Evolutionary conservation across 2,797 vertebrate species (phyloP), one percentile per base, ranked within the genome.

Genomic region (Ficedula albicollis): DNA sequence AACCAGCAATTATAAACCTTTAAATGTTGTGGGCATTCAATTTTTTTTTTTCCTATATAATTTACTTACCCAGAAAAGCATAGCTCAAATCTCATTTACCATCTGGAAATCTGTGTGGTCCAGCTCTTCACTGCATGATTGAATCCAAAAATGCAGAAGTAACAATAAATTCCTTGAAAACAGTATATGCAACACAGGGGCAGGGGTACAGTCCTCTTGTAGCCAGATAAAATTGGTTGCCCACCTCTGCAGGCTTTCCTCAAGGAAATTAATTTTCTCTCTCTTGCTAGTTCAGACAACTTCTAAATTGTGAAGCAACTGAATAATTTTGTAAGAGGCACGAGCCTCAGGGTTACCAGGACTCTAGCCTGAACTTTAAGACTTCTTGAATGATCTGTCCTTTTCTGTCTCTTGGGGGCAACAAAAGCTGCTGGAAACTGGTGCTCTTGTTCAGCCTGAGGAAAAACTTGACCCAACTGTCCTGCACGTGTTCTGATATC

Each of bases 71-170:
- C 77, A 91, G 89, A 91, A 94, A 94, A 94, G 44, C 60, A 82
- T 62, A 88, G 52, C 63, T 95, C 25, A 60, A 81, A 90, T 91
- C 92, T 78, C 52, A 60, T 81, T 91, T 91, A 49, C 94, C 91
- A 93, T 95, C 87, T 96, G 96, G 85, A 93, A 95, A 49, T 84
- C 84, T 95, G 96, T 97, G 95, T 97, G 94, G 96, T 96, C 96
- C 83, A 60, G 67, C 46, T 88, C 77, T 69, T 92, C 56, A 14
- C 2, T 91, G 48, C 30, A 5, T 66, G 55, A 77, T 12, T 70
- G 44, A 67, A 54, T 76, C 41, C 70, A 93, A 72, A 74, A 93
- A 81, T 46, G 34, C 18, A 91, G 30, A 80, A 93, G 69, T 78
- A 70, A 25, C 78, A 91, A 79, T 15, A 18, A 80, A 76, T 93